A percentile compares a stretch with the other conserved stretches of the same genome.
Evolutionary conservation across 2,113 vertebrate genomes (phyloP).

Genomic region (Ciconia maguari): DNA sequence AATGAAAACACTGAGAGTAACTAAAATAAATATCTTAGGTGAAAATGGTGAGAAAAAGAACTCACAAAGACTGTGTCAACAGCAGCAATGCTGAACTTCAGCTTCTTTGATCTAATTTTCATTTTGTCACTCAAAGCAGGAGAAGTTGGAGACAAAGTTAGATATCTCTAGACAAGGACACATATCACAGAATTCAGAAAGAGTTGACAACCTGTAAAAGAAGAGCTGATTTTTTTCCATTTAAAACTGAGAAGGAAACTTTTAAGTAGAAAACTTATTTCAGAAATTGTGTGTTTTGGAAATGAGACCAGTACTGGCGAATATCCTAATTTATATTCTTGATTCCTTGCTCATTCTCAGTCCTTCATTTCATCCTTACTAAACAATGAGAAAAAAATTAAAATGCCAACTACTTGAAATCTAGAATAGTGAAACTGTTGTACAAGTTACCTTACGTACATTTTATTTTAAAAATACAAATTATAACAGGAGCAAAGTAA

Average conservation of each 20-base stretch:
- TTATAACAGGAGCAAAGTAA: not conserved
- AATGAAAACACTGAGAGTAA: not conserved
- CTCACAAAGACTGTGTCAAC: not conserved
- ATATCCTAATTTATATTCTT: not conserved
- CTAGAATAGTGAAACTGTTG: not conserved
- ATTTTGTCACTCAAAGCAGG: not conserved
- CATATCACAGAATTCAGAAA: not conserved
- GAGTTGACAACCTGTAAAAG: not conserved
- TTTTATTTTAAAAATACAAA: not conserved
- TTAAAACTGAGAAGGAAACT: not conserved
- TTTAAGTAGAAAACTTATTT: not conserved
- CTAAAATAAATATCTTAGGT: not conserved
- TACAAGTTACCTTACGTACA: not conserved
- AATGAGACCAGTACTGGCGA: not conserved
- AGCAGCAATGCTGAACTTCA: not conserved
- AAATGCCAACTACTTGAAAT: not conserved
- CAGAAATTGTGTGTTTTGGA: not conserved
- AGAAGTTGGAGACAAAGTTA: not conserved
- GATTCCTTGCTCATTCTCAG: not conserved
- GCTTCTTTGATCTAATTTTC: not conserved
- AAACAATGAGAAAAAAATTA: not conserved
- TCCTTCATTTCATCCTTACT: not conserved
- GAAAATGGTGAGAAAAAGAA: not conserved
- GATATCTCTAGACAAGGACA: not conserved
- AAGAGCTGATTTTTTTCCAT: not conserved